phyloP scores from a whole-genome alignment of 1,140 invertebrate genomes.

The Drosophila azteca region DNA sequence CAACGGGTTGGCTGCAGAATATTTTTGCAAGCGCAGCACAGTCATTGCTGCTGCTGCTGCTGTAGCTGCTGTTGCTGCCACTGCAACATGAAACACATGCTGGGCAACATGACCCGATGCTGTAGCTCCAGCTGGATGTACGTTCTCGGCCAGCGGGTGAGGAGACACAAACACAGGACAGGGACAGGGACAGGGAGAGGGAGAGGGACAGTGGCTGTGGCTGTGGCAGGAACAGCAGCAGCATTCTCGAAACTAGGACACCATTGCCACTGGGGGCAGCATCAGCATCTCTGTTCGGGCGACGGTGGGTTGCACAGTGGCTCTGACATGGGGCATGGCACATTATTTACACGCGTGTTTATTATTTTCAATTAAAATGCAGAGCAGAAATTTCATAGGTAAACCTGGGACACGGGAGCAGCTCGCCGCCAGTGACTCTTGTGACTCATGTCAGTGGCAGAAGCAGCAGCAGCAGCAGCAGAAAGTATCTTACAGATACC shows the following conservation, averaged over 20 bases:
- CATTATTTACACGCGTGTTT: constrained; percentile 80
- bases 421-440: not conserved
- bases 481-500: constrained; percentile 52
- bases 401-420: constrained; percentile 44
- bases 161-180: constrained; percentile 35
- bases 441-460: constrained; percentile 60
- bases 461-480: constrained; percentile 17
- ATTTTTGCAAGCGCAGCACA: constrained; percentile 72
- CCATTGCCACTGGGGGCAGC: constrained; percentile 19
- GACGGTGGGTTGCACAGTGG: constrained; percentile 24
- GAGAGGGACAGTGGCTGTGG: constrained; percentile 22
- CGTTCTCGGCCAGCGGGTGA: constrained; percentile 35
- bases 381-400: constrained; percentile 65
- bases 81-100: constrained; percentile 78
- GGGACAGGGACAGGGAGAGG: too few relatives aligned
- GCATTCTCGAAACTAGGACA: constrained; percentile 64
- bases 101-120: constrained; percentile 68
- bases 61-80: constrained; percentile 18
- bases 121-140: constrained; percentile 53
- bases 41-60: constrained; percentile 18
- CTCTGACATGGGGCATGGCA: constrained; percentile 56
- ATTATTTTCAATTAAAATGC: constrained; percentile 80
- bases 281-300: too few relatives aligned
- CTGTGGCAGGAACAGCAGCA: constrained; percentile 18
- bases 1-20: constrained; percentile 73